These are phyloP conservation scores for Diaperis boleti DNA, from an alignment of 2,888 invertebrate species.

Conservation along the genomic window DNA sequence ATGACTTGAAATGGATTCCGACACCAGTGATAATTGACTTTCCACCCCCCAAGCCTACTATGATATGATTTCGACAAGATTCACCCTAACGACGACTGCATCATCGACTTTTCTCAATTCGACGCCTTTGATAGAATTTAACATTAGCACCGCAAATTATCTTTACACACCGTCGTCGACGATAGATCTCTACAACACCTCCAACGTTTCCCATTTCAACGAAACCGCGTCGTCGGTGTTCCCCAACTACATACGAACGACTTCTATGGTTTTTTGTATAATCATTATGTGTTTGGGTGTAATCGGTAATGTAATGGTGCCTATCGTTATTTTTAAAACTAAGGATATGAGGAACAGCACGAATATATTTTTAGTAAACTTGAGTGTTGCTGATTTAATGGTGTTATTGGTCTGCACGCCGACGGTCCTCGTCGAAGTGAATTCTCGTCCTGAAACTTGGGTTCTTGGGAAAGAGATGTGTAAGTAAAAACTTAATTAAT, in stretches of 20 bases:
- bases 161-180: conserved; percentile 54
- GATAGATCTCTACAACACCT: conserved; percentile 48
- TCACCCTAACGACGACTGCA: conserved; percentile 45
- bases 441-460: conserved; percentile 93
- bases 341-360: conserved; percentile 96
- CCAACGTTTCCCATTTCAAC: conserved; percentile 51
- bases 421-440: conserved; percentile 93
- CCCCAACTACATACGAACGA: conserved; percentile 88
- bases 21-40: conserved; percentile 25
- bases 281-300: conserved; percentile 91
- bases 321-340: conserved; percentile 90
- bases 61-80: conserved; percentile 64
- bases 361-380: conserved; percentile 93
- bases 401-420: conserved; percentile 93
- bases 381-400: conserved; percentile 92
- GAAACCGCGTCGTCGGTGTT: conserved; percentile 67
- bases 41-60: conserved; percentile 48
- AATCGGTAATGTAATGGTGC: conserved; percentile 93
- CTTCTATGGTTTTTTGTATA: conserved; percentile 90
- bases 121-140: conserved; percentile 51
- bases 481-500: too few species aligned
- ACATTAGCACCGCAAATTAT: conserved; percentile 55
- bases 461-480: conserved; percentile 92
- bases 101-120: conserved; percentile 48
- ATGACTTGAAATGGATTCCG: conserved; percentile 9